Evolutionary conservation across 35 echinoderm and acorn worm genomes (phyloP), one percentile per base, ranked within the genome.

Genomic region (Diadema setosum): DNA sequence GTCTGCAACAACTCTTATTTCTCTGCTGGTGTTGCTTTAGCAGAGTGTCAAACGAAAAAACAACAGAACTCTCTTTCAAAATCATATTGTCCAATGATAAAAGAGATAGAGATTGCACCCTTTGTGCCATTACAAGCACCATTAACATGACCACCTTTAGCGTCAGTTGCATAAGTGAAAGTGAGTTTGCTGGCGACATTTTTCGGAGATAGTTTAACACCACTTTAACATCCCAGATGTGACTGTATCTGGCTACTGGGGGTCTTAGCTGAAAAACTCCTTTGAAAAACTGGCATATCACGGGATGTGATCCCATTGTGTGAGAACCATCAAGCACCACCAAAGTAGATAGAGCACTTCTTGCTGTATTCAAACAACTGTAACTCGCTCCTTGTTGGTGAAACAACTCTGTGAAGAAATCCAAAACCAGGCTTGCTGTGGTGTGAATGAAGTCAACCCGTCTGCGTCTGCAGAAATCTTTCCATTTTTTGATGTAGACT

Each of bases 211-310:
- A 93, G 27, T 81, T 75, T 23, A 93, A 75, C 23, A 89, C 86
- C 29, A 55, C 78, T 16, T 81, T 81, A 17, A 93, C 83, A 43
- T 93, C 91, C 91, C 91, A 93, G 18, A 89, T 88, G 17, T 56
- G 42, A 20, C 35, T 74, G 46, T 90, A 97, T 45, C 86, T 25
- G 39, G 81, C 80, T 18, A 56, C 44, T 12, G 90, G 90, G 12
- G 94, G 84, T 40, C 59, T 15, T 25, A 81, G 32, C 14, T 86
- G 84, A 82, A 69, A 97, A 2, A 90, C 83, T 23, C 94, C 94
- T 75, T 73, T 97, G 52, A 85, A 26, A 60, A 97, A 97, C n/a
- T 83, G 20, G 3, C 15, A 55, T 17, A 96, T 50, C 0, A 92
- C 39, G 2, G 84, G 85, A 60, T 96, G 83, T 39, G 58, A 65